A percentile compares a stretch with the other conserved stretches of the same genome.
Evolutionary conservation across 2,797 vertebrate species (phyloP).

Genomic region (Melanotaenia trifasciata): DNA sequence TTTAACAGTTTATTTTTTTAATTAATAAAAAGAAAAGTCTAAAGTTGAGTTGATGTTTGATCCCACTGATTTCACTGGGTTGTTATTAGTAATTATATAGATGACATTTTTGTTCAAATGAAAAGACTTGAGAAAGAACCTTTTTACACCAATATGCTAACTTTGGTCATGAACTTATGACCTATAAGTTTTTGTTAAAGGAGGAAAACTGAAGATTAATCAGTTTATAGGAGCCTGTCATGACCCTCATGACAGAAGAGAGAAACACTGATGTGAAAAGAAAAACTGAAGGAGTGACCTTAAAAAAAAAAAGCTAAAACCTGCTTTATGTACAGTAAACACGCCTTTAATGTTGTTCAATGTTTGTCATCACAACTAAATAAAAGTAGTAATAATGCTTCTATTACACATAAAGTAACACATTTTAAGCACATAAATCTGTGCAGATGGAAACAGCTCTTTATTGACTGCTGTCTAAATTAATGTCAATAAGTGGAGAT

Average conservation of each 20-base stretch:
- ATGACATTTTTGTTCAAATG: conserved; percentile 51
- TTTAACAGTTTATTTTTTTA: not conserved
- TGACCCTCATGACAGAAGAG: conserved; percentile 30
- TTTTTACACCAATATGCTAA: conserved; percentile 10
- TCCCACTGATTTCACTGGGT: conserved; percentile 35
- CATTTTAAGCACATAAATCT: not conserved
- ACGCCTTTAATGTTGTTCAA: conserved; percentile 5
- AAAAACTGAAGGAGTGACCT: conserved; percentile 27
- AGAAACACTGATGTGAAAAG: conserved; percentile 39
- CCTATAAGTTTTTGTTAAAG: conserved; percentile 41
- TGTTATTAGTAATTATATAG: conserved; percentile 13
- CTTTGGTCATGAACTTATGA: conserved; percentile 36
- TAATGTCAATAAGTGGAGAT: conserved; percentile 33
- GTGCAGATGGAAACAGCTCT: conserved; percentile 4
- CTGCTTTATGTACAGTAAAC: conserved; percentile 30
- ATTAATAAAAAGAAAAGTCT: not conserved
- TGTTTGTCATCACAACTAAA: not conserved
- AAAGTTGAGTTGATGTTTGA: not conserved
- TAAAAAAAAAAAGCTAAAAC: conserved; percentile 18
- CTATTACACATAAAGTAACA: conserved; percentile 1
- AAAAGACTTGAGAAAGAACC: conserved; percentile 22
- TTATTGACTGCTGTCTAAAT: conserved; percentile 47
- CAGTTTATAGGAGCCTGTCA: conserved; percentile 37
- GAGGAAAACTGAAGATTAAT: conserved; percentile 50
- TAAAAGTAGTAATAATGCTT: not conserved